phyloP scores from a whole-genome alignment of 2,113 vertebrate species.

The Colinus virginianus region DNA sequence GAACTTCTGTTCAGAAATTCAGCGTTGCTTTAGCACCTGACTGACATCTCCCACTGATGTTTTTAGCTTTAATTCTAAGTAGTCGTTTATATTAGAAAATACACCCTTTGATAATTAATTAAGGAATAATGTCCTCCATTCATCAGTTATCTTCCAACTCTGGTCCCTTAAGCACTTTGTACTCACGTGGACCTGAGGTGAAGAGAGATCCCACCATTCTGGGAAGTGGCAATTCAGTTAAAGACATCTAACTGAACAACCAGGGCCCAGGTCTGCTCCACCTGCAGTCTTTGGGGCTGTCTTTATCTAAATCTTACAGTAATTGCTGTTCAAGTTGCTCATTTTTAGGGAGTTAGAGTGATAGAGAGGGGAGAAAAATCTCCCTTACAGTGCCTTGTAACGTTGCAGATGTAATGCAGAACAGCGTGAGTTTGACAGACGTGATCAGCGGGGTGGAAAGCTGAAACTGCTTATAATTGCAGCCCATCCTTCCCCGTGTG shows the following conservation, averaged over 20 bases:
- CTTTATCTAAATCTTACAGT: not conserved
- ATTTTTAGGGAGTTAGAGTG: not conserved
- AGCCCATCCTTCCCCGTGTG: not conserved
- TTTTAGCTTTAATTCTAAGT: not conserved
- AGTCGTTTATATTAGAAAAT: not conserved
- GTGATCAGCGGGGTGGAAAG: not conserved
- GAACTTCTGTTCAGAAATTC: not conserved
- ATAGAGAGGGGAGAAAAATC: not conserved
- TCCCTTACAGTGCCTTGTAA: not conserved
- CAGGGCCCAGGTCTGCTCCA: not conserved
- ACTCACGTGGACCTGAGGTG: not conserved
- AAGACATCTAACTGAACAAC: not conserved
- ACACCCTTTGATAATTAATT: not conserved
- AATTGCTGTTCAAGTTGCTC: not conserved
- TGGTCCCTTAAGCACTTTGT: not conserved
- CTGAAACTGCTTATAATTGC: slow-evolving; percentile 17
- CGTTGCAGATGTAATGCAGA: too few relatives aligned
- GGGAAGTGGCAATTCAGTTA: not conserved
- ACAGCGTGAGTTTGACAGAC: not conserved
- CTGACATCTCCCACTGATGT: not conserved
- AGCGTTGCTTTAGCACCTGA: not conserved
- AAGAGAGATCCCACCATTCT: not conserved
- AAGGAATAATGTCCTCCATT: not conserved
- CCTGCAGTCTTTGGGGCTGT: not conserved
- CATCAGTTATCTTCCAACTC: not conserved